Percentiles rank a stretch among this genome's conserved stretches.
These are phyloP conservation scores for Drosophila mettleri DNA, from an alignment of 2,888 invertebrate genomes.

Conservation along the genomic window DNA sequence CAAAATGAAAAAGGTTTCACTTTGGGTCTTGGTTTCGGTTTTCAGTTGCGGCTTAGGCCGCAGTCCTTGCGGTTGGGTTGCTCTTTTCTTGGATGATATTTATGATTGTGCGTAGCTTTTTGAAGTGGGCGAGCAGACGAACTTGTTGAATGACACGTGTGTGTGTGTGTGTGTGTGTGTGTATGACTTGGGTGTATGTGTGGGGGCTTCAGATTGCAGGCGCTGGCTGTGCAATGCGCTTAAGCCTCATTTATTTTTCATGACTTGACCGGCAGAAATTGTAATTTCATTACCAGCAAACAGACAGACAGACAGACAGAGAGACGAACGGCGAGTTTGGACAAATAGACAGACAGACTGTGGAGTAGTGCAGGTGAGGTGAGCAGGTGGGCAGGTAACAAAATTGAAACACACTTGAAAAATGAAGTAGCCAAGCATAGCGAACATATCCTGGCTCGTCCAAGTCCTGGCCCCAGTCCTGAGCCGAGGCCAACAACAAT, in stretches of 20 bases:
- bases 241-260: slow-evolving; percentile 83
- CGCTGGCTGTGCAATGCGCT: slow-evolving; percentile 63
- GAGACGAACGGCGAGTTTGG: slow-evolving; percentile 8
- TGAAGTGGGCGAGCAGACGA: slow-evolving; percentile 10
- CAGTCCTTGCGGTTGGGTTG: slow-evolving; percentile 29
- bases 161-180: slow-evolving; percentile 21
- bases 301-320: slow-evolving; percentile 30
- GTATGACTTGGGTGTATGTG: slow-evolving; percentile 2
- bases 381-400: slow-evolving; percentile 17
- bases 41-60: slow-evolving; percentile 30
- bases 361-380: slow-evolving; percentile 38
- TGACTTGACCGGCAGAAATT: slow-evolving; percentile 77
- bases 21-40: slow-evolving; percentile 30
- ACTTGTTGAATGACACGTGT: slow-evolving; percentile 67
- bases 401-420: slow-evolving; percentile 75
- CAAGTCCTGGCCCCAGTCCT: slow-evolving; percentile 13
- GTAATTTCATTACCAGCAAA: slow-evolving; percentile 80
- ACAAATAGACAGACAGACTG: slow-evolving; percentile 21
- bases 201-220: slow-evolving; percentile 48
- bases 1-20: slow-evolving; percentile 48
- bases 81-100: slow-evolving; percentile 52
- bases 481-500: slow-evolving; percentile 42
- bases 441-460: slow-evolving; percentile 36
- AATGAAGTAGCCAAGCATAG: slow-evolving; percentile 60
- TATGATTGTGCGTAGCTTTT: slow-evolving; percentile 65